These are phyloP conservation scores for Cephalopachus bancanus DNA, from an alignment of 2,797 vertebrate species.

Conservation along the genomic window DNA sequence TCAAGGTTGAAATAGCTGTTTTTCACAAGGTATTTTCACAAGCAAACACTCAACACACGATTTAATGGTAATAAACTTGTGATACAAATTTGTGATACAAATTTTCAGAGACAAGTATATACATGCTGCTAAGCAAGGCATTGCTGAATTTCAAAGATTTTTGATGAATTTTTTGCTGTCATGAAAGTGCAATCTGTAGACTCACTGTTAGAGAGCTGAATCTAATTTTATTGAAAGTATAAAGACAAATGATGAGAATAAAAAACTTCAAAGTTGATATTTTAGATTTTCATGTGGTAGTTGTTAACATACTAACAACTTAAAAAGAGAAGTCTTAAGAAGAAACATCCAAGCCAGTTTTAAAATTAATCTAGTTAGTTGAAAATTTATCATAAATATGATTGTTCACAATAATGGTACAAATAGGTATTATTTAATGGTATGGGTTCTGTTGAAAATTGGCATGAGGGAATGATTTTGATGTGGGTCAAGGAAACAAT, in stretches of 20 bases:
- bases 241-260: not conserved
- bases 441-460: slow-evolving; percentile 5
- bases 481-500: not conserved
- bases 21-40: not conserved
- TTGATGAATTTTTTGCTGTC: not conserved
- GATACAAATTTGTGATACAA: not conserved
- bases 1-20: not conserved
- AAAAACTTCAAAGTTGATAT: not conserved
- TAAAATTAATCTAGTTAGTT: not conserved
- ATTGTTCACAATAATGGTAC: not conserved
- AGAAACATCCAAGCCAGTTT: not conserved
- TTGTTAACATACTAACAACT: not conserved
- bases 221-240: not conserved
- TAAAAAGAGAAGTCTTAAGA: not conserved
- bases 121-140: not conserved
- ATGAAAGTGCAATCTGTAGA: slow-evolving; percentile 18
- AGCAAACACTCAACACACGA: not conserved
- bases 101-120: not conserved
- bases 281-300: not conserved
- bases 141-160: slow-evolving; percentile 29
- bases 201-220: not conserved
- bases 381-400: not conserved
- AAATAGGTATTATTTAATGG: not conserved
- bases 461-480: not conserved
- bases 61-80: too few relatives aligned